Evolutionary conservation across 2,888 invertebrate species (phyloP), one percentile per base, ranked within the genome.

Genomic region (Lottia scabra): DNA sequence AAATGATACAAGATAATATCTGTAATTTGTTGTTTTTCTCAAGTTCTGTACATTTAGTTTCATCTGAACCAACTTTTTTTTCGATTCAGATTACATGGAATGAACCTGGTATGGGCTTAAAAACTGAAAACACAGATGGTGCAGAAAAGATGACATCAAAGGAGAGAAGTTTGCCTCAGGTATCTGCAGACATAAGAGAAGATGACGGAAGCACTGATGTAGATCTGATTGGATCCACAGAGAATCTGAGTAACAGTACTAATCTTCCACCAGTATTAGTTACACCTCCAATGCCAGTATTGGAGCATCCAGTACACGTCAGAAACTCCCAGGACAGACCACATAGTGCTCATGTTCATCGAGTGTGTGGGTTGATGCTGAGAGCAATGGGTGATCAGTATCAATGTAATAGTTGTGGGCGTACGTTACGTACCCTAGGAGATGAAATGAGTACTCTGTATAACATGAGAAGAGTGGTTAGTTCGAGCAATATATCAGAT

Each of bases 311-410:
- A 19, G 56, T 56, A 56, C 56, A 56, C 10, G 56, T 56, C 10
- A 56, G 56, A 56, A 56, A 23, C 15, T 3, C 19, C 12, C 56
- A 46, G 2, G 68, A 72, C 23, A 70, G 75, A 12, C 75, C 75
- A 8, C 65, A 56, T 38, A 73, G 75, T 71, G 73, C 75, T 6
- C 46, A 67, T 26, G 27, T 69, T 48, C 69, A 75, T 65, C 45
- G 63, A 27, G n/a, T 81, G 10, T 82, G 81, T 65, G 82, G 83
- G 15, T 73, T 75, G 23, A 79, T 84, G 67, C 70, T 83, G 26
- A 74, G 82, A 65, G 68, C 74, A 0, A 80, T 84, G 74, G 83
- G 84, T 4, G 83, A 83, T 72, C 77, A 79, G 67, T 77, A 80
- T 38, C 72, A 70, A 43, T 80, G 80, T n/a, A 77, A 73, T 63